Percentiles rank a stretch among this genome's conserved stretches.
These are phyloP conservation scores for Paramisgurnus dabryanus DNA, from an alignment of 2,113 vertebrate species.

Conservation along the genomic window DNA sequence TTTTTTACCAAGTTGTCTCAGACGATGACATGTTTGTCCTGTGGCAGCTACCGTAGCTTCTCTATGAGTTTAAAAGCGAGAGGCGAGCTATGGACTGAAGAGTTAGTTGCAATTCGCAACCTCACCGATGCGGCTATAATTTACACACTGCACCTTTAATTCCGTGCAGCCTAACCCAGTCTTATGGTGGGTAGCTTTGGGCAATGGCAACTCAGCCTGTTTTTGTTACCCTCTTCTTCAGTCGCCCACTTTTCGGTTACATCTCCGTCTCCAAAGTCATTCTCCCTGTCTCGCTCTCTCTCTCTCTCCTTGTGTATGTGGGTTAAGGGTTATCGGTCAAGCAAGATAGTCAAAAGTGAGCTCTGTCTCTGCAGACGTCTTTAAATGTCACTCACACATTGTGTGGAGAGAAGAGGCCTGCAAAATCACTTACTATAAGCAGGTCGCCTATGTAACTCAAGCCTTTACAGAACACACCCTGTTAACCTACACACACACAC, in stretches of 20 bases:
- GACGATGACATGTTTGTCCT: too few relatives aligned
- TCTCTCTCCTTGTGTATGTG: slow-evolving; percentile 14
- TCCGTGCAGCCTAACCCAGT: too few relatives aligned
- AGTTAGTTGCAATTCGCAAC: too few relatives aligned
- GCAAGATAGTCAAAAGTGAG: slow-evolving; percentile 5
- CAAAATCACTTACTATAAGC: slow-evolving; percentile 41
- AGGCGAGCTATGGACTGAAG: too few relatives aligned
- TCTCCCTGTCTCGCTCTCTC: not conserved
- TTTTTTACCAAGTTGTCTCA: too few relatives aligned
- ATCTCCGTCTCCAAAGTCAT: slow-evolving; percentile 12
- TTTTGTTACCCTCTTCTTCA: not conserved
- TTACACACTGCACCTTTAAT: too few relatives aligned
- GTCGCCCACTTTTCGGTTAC: not conserved
- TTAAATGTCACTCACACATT: slow-evolving; percentile 42
- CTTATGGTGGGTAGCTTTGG: too few relatives aligned
- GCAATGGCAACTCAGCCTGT: not conserved
- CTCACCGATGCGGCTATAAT: too few relatives aligned
- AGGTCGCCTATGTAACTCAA: slow-evolving; percentile 40
- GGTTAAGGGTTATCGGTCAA: slow-evolving; percentile 34
- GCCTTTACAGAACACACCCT: slow-evolving; percentile 29
- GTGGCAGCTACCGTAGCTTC: too few relatives aligned
- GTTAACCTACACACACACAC: slow-evolving; percentile 39
- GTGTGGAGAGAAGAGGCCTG: not conserved
- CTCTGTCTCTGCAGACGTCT: slow-evolving; percentile 16
- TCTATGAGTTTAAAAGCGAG: too few relatives aligned